Percentiles rank a stretch among this genome's conserved stretches.
Evolutionary conservation across 2,888 invertebrate genomes (phyloP).

Genomic region (Bombylius discolor): DNA sequence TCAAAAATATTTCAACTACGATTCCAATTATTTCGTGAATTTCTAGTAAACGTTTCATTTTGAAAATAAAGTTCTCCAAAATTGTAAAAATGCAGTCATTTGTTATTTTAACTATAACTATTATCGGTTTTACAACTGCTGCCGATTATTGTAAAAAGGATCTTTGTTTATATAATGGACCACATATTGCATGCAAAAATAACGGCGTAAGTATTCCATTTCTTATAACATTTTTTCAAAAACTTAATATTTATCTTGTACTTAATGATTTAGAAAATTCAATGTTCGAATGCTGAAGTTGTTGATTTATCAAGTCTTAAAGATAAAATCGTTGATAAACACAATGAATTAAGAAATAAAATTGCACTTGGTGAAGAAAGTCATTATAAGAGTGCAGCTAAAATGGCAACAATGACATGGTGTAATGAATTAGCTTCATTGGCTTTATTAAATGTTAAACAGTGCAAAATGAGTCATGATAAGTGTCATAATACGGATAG

Average conservation of each 20-base stretch:
- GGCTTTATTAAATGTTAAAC: slow-evolving; percentile 27
- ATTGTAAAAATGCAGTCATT: too few relatives aligned
- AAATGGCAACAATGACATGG: slow-evolving; percentile 31
- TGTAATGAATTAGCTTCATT: slow-evolving; percentile 27
- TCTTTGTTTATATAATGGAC: too few relatives aligned
- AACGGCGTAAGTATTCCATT: background rate
- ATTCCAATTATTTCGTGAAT: too few relatives aligned
- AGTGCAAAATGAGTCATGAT: slow-evolving; percentile 29
- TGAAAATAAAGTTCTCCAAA: too few relatives aligned
- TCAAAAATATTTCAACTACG: too few relatives aligned
- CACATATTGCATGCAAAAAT: background rate
- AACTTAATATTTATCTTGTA: background rate
- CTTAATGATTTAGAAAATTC: slow-evolving; percentile 15
- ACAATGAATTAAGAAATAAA: slow-evolving; percentile 28
- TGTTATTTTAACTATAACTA: too few relatives aligned
- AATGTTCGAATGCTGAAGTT: slow-evolving; percentile 22
- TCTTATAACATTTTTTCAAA: background rate
- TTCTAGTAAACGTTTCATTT: too few relatives aligned
- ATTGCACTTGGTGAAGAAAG: slow-evolving; percentile 26
- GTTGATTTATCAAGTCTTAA: slow-evolving; percentile 26
- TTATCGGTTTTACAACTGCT: too few relatives aligned
- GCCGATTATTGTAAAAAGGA: too few relatives aligned
- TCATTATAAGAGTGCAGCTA: slow-evolving; percentile 24
- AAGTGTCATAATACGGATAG: slow-evolving; percentile 27
- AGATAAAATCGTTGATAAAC: slow-evolving; percentile 30